phyloP scores from a whole-genome alignment of 92 coral and sea anemone species.

The Epizoanthus rinbou region DNA sequence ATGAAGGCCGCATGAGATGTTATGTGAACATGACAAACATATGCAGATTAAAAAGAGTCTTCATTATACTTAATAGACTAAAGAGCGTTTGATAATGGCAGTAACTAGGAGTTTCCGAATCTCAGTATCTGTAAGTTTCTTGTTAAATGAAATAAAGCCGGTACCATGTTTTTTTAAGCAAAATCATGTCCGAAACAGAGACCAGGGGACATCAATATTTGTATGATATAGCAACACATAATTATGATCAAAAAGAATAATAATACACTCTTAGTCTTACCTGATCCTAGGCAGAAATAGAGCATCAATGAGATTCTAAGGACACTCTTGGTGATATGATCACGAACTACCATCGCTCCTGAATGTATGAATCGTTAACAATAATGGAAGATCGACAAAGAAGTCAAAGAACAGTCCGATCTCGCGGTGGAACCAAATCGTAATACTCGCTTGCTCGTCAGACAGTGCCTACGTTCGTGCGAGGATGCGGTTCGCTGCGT shows the following conservation, averaged over 20 bases:
- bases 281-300: constrained; percentile 12
- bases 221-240: not conserved
- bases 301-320: not conserved
- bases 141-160: not conserved
- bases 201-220: not conserved
- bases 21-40: too few species aligned
- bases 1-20: too few species aligned
- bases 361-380: not conserved
- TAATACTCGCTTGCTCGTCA: not conserved
- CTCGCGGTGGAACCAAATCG: not conserved
- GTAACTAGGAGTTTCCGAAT: too few species aligned
- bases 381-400: not conserved
- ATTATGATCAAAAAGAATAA: not conserved
- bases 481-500: not conserved
- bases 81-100: too few species aligned
- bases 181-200: not conserved
- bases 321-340: not conserved
- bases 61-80: too few species aligned
- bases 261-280: not conserved
- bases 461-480: constrained; percentile 6
- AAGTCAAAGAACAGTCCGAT: not conserved
- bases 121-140: too few species aligned
- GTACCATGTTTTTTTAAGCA: not conserved
- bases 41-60: too few species aligned
- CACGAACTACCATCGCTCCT: constrained; percentile 1